Conservation (phyloP, 1,140 invertebrate genomes). For the Druon quercuslanigerum region DNA sequence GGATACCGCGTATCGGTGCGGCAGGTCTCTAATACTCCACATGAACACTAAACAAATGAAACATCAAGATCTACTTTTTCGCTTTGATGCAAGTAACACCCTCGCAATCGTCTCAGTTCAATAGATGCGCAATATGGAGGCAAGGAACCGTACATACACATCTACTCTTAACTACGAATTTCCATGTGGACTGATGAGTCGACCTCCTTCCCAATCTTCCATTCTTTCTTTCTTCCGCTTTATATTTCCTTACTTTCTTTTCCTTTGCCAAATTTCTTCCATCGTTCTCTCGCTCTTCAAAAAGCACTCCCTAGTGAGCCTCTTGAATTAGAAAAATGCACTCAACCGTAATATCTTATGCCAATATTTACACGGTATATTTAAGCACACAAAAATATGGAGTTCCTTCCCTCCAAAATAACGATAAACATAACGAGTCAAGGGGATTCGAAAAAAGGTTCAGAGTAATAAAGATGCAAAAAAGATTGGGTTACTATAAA, state of each 20-base stretch:
- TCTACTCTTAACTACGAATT: constrained; percentile 33
- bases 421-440: not conserved
- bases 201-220: not conserved
- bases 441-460: not conserved
- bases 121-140: constrained; percentile 62
- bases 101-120: constrained; percentile 47
- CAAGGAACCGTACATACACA: constrained; percentile 56
- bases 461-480: constrained; percentile 8
- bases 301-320: not conserved
- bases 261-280: not conserved
- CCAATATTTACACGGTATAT: constrained; percentile 38
- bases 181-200: constrained; percentile 26
- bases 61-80: constrained; percentile 38
- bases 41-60: constrained; percentile 70
- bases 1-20: constrained; percentile 65
- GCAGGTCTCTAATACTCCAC: constrained; percentile 70
- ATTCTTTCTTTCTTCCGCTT: not conserved
- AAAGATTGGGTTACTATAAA: no score
- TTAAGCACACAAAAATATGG: constrained; percentile 31
- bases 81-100: not conserved
- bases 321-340: constrained; percentile 42
- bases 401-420: not conserved
- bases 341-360: constrained; percentile 45
- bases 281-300: not conserved
- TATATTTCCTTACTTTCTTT: constrained; percentile 1